Base-by-base conservation (phyloP, 2,113 vertebrate genomes). In the Tretioscincus oriximinensis region DNA sequence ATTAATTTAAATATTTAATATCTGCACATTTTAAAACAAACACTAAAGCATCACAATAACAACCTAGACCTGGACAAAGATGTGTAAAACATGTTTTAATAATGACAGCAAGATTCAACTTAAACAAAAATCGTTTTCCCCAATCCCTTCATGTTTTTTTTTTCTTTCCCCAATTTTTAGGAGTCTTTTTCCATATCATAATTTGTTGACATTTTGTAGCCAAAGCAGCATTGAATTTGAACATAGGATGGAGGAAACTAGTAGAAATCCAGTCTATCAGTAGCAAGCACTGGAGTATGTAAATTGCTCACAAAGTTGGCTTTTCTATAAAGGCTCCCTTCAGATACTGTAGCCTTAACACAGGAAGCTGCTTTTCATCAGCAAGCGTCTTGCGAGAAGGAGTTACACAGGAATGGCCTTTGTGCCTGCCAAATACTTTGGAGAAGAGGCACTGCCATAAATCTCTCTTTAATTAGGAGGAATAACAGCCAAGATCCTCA, bases 381-480 rank as follows among this genome's bases (percentile, higher is more conserved):
- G 1, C 5, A 9, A 92, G 58, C 83, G 4, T 4, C 5, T 61
- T 29, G 47, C 65, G 76, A 31, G 76, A 51, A 51, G 49, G 31
- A 84, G 87, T 83, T 54, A 78, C 75, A 81, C 85, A 87, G 73
- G 75, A 83, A 71, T 0, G 0, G 71, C 65, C 45, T 87, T 85
- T 83, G 73, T 77, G 84, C 83, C 84, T 58, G 2, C 58, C 0
- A 0, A 58, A 66, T 0, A 0, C 80, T 88, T 81, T 0, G 29
- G 0, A 76, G 58, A 89, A 83, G 90, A 90, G 86, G 86, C 85
- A 78, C 86, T 86, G 82, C 77, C 64, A 1, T 81, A 77, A 6
- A 64, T 68, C 67, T 73, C 60, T 71, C 66, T 82, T 75, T 88
- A 87, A 90, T 90, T 87, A 87, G 20, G 77, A 67, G 77, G 85